phyloP scores from a whole-genome alignment of 2,797 vertebrate genomes.

The Natrix natrix region DNA sequence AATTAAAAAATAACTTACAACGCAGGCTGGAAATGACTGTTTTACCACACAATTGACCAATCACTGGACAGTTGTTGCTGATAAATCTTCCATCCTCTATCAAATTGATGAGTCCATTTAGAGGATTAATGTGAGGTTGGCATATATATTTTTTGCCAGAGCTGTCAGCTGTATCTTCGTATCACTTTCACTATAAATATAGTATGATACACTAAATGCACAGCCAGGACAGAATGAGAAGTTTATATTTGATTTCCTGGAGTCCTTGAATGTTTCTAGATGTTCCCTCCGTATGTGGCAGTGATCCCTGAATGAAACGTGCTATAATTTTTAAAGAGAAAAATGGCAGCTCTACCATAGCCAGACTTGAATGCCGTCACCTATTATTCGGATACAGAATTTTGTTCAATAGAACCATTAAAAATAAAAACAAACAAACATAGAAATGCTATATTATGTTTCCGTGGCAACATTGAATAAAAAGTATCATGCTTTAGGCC shows the following conservation, averaged over 20 bases:
- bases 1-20: neutral
- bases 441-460: neutral
- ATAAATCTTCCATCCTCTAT: slow-evolving; percentile 27
- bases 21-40: neutral
- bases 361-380: neutral
- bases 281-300: neutral
- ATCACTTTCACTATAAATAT: neutral
- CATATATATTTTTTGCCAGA: slow-evolving; percentile 13
- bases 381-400: neutral
- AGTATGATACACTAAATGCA: slow-evolving; percentile 6
- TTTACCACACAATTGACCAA: neutral
- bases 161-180: slow-evolving; percentile 17
- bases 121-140: slow-evolving; percentile 41
- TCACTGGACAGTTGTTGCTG: slow-evolving; percentile 27
- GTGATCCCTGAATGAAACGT: neutral
- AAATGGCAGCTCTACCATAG: neutral
- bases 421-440: neutral
- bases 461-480: neutral
- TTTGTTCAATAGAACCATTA: neutral
- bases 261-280: slow-evolving; percentile 24
- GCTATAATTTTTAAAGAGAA: neutral
- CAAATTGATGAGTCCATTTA: slow-evolving; percentile 43
- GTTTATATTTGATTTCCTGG: slow-evolving; percentile 35
- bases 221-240: slow-evolving; percentile 14
- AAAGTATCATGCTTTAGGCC: neutral